These are phyloP conservation scores for Myodes glareolus DNA, from an alignment of 2,113 vertebrate species.

Conservation along the genomic window DNA sequence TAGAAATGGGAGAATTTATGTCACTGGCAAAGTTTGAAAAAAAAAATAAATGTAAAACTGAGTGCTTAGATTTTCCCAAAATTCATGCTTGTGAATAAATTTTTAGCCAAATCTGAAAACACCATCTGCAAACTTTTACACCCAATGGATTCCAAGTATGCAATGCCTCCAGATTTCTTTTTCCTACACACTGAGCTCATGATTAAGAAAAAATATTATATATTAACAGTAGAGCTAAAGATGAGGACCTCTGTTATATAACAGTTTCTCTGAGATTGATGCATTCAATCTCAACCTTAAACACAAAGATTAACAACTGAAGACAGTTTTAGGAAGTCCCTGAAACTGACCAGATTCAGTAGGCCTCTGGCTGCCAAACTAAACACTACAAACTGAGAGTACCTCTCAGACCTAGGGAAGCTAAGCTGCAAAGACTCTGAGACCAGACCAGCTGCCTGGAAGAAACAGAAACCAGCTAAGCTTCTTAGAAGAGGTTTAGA, in stretches of 20 bases:
- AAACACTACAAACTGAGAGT: background rate
- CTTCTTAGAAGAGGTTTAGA: background rate
- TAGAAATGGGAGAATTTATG: conserved; percentile 42
- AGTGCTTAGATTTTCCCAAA: conserved; percentile 47
- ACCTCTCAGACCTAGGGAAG: background rate
- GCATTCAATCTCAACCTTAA: background rate
- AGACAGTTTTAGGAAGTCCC: background rate
- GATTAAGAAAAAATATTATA: background rate
- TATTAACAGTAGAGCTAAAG: conserved; percentile 17
- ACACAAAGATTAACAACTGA: background rate
- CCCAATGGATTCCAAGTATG: background rate
- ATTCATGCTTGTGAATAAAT: background rate
- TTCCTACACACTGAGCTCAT: background rate
- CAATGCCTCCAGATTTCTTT: background rate
- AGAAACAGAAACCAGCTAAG: background rate
- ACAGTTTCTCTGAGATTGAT: background rate
- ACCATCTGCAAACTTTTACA: background rate
- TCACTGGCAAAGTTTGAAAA: conserved; percentile 50
- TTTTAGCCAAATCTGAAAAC: conserved; percentile 52
- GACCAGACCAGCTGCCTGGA: background rate
- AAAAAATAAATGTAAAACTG: too few relatives aligned
- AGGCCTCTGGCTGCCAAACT: background rate
- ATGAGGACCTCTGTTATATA: background rate
- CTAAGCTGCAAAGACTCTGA: background rate
- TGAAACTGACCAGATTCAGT: background rate